A percentile compares a stretch with the other conserved stretches of the same genome.
Evolutionary conservation across 2,797 vertebrate species (phyloP).

Genomic region (Numenius phaeopus): DNA sequence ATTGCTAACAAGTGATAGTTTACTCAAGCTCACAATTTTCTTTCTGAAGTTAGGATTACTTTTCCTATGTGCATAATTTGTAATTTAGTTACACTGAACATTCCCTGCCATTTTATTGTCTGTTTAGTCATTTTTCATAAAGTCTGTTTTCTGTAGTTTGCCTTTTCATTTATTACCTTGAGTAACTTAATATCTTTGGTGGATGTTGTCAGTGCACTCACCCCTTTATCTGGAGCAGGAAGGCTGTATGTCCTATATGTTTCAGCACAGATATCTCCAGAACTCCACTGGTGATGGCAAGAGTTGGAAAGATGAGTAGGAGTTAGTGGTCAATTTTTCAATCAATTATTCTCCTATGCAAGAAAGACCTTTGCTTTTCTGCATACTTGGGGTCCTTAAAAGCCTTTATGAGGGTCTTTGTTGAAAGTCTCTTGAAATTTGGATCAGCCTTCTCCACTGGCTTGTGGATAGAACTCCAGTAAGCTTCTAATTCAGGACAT

Average conservation of each 20-base stretch:
- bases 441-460: not conserved
- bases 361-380: not conserved
- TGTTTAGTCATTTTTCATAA: not conserved
- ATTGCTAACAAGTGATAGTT: not conserved
- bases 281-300: not conserved
- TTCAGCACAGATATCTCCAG: not conserved
- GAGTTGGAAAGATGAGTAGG: not conserved
- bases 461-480: not conserved
- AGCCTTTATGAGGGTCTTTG: not conserved
- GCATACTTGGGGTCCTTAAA: not conserved
- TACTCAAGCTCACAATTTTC: not conserved
- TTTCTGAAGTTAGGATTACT: not conserved
- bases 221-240: not conserved
- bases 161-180: not conserved
- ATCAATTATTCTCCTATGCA: not conserved
- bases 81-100: not conserved
- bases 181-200: not conserved
- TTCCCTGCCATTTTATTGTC: not conserved
- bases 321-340: not conserved
- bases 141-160: not conserved
- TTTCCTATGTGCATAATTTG: not conserved
- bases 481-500: not conserved
- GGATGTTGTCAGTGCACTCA: not conserved
- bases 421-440: not conserved
- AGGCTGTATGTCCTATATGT: not conserved